These are phyloP conservation scores for Poecilia picta DNA, from an alignment of 2,797 vertebrate species.

Conservation along the genomic window DNA sequence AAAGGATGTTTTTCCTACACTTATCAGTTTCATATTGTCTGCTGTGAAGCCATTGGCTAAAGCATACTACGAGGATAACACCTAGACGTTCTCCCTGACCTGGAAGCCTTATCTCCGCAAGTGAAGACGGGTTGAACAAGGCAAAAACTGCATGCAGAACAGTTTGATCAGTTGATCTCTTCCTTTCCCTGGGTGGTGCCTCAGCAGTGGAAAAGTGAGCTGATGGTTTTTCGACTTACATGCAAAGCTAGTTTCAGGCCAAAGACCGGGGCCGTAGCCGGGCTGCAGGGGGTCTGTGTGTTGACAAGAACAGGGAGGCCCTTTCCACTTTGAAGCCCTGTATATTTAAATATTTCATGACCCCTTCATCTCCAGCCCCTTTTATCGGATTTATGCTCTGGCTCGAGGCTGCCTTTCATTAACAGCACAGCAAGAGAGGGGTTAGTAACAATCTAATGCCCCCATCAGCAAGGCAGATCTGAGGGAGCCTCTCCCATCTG, in stretches of 20 bases:
- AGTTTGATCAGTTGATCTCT: constrained; percentile 47
- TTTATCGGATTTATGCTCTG: constrained; percentile 74
- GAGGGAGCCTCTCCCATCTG: constrained; percentile 43
- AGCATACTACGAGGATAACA: constrained; percentile 48
- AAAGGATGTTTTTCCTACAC: background rate
- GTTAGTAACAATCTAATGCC: constrained; percentile 65
- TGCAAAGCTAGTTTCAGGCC: constrained; percentile 60
- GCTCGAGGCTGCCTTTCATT: constrained; percentile 76
- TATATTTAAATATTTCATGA: constrained; percentile 85
- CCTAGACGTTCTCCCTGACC: constrained; percentile 42
- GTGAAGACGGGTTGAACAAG: constrained; percentile 46
- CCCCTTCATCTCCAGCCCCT: constrained; percentile 69
- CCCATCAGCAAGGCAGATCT: constrained; percentile 63
- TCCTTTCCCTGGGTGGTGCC: constrained; percentile 39
- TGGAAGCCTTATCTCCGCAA: constrained; percentile 41
- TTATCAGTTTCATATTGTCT: constrained; percentile 8
- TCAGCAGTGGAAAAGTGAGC: constrained; percentile 26
- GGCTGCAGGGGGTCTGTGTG: constrained; percentile 63
- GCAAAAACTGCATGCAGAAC: constrained; percentile 26
- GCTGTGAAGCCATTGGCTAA: constrained; percentile 25
- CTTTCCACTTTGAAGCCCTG: constrained; percentile 78
- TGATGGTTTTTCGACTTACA: constrained; percentile 67
- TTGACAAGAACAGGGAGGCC: constrained; percentile 63
- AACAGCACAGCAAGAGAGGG: constrained; percentile 60
- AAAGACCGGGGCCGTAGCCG: constrained; percentile 45